Percentiles rank a stretch among this genome's conserved stretches.
These are phyloP conservation scores for Cremastinae sp. DNA, from an alignment of 2,888 invertebrate genomes.

Conservation along the genomic window DNA sequence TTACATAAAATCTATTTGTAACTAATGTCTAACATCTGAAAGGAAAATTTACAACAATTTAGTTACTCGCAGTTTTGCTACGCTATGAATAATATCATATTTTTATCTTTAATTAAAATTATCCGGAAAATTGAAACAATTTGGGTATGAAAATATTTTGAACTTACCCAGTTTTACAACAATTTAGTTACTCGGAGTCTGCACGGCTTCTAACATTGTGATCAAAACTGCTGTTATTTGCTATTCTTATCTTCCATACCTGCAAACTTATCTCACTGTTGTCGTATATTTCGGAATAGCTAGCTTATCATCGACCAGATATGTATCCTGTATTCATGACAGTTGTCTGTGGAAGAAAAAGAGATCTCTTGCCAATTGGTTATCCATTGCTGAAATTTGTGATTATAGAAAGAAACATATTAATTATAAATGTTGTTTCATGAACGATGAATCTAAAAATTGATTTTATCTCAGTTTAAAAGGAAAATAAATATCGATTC, in stretches of 20 bases:
- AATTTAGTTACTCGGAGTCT: not conserved
- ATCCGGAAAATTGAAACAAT: too few relatives aligned
- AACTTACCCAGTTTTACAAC: slow-evolving; percentile 7
- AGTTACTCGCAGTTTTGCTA: too few relatives aligned
- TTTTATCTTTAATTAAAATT: too few relatives aligned
- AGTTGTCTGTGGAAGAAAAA: not conserved
- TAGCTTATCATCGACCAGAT: slow-evolving; percentile 61
- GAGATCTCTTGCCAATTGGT: too few relatives aligned
- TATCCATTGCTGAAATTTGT: too few relatives aligned
- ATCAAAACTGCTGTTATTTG: slow-evolving; percentile 6
- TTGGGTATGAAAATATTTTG: not conserved
- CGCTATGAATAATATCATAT: too few relatives aligned
- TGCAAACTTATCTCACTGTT: slow-evolving; percentile 44
- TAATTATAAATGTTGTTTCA: too few relatives aligned
- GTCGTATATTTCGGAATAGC: slow-evolving; percentile 51
- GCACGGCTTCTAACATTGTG: slow-evolving; percentile 3
- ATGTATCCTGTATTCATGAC: slow-evolving; percentile 9
- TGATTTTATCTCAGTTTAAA: too few relatives aligned
- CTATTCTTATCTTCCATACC: slow-evolving; percentile 52
- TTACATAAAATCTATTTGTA: too few relatives aligned
- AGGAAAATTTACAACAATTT: too few relatives aligned
- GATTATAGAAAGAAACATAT: not conserved
- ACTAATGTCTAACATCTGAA: too few relatives aligned
- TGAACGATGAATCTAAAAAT: too few relatives aligned
- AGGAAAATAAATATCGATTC: not conserved